These are phyloP conservation scores for Chunga burmeisteri DNA, from an alignment of 2,113 vertebrate genomes.

Conservation along the genomic window DNA sequence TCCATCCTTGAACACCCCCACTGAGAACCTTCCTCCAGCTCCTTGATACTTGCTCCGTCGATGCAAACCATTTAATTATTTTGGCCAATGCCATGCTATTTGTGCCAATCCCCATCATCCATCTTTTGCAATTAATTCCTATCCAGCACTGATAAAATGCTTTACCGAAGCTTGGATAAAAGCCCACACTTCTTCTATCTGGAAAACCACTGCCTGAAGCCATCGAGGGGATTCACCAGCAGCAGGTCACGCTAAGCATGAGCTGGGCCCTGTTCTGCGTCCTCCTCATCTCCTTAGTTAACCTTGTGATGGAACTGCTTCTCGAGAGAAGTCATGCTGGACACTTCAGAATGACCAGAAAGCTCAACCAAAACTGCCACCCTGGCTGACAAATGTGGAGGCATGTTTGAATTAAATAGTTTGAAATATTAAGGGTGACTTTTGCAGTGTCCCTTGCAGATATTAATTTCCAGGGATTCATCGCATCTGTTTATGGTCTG, in stretches of 20 bases:
- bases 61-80: neutral
- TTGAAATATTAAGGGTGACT: neutral
- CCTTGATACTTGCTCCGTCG: fast-evolving
- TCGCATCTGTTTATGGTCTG: too few species aligned
- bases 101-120: neutral
- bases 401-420: too few species aligned
- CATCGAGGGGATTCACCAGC: neutral
- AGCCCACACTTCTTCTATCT: neutral
- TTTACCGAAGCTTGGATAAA: neutral
- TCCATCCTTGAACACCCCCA: neutral
- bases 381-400: neutral
- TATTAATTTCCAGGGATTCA: neutral
- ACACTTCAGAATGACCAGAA: neutral
- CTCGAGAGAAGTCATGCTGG: neutral
- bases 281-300: neutral
- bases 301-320: neutral
- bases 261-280: neutral
- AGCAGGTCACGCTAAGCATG: neutral
- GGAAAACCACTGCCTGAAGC: neutral
- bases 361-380: neutral
- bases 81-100: neutral
- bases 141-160: neutral
- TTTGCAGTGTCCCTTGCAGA: neutral
- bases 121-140: too few species aligned
- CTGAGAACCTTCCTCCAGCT: neutral